Conservation (phyloP, 1,140 invertebrate genomes). For the Ephestia elutella region DNA sequence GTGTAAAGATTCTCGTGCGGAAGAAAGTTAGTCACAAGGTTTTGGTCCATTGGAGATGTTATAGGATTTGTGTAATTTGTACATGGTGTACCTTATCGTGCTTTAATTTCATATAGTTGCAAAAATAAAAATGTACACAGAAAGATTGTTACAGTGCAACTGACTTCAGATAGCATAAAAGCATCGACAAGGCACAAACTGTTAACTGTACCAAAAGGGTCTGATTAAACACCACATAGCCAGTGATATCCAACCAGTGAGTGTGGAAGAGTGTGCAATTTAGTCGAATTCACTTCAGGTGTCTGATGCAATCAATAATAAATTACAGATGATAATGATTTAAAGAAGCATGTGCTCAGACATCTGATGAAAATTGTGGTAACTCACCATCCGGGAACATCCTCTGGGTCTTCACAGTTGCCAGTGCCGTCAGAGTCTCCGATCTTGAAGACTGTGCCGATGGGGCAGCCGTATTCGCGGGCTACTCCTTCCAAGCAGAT, state of each 20-base stretch:
- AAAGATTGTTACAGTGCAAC: no score
- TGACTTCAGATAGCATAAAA: constrained; percentile 10
- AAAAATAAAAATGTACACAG: not conserved
- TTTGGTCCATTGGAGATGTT: constrained; percentile 42
- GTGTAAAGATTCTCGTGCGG: constrained; percentile 31
- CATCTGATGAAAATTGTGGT: constrained; percentile 5
- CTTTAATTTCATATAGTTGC: constrained; percentile 17
- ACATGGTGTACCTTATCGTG: constrained; percentile 8
- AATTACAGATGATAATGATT: not conserved
- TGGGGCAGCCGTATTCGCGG: constrained; percentile 94
- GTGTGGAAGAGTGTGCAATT: constrained; percentile 36
- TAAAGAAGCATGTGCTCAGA: constrained; percentile 1
- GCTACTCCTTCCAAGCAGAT: constrained; percentile 92
- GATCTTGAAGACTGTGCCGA: constrained; percentile 97
- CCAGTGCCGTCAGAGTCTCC: constrained; percentile 90
- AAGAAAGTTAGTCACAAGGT: constrained; percentile 68
- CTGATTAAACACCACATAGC: constrained; percentile 44
- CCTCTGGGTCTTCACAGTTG: constrained; percentile 94
- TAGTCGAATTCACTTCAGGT: not conserved
- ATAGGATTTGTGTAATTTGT: constrained; percentile 19
- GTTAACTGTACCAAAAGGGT: constrained; percentile 31
- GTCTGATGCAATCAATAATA: constrained; percentile 5
- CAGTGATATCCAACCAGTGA: constrained; percentile 47
- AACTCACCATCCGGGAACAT: constrained; percentile 95
- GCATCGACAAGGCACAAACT: constrained; percentile 15